These are phyloP conservation scores for Leptinotarsa defecta DNA, from an alignment of 1,140 invertebrate species.

Conservation along the genomic window DNA sequence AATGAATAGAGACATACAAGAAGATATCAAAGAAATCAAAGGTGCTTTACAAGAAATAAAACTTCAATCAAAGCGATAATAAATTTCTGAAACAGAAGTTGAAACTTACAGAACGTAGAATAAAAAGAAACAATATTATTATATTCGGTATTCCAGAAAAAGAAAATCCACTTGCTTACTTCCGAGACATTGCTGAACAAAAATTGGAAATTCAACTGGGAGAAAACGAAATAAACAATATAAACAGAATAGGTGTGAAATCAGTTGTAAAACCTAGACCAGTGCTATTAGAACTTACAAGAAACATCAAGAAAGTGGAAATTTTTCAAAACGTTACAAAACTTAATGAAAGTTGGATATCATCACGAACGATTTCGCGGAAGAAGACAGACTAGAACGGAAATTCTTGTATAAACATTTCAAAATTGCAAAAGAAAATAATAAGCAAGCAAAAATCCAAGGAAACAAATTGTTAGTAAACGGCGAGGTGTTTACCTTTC, in stretches of 20 bases:
- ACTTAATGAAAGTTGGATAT: too few species aligned
- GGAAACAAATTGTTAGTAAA: too few species aligned
- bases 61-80: conserved; percentile 18
- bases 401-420: conserved; percentile 12
- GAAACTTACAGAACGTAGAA: conserved; percentile 3
- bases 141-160: conserved; percentile 12
- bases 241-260: conserved; percentile 15
- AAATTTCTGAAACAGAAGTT: conserved; percentile 1
- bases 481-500: conserved; percentile 4
- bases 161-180: neutral
- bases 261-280: neutral
- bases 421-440: neutral
- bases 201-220: conserved; percentile 11
- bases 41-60: conserved; percentile 4
- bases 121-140: conserved; percentile 7
- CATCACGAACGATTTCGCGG: neutral
- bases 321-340: neutral
- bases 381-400: conserved; percentile 16
- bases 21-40: conserved; percentile 4
- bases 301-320: conserved; percentile 2
- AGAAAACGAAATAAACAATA: conserved; percentile 9
- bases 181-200: conserved; percentile 10
- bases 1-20: conserved; percentile 8
- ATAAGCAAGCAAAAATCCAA: too few species aligned
- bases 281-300: conserved; percentile 6